Evolutionary conservation across 1,140 invertebrate species (phyloP).

Genomic region (Steinernema feltiae): DNA sequence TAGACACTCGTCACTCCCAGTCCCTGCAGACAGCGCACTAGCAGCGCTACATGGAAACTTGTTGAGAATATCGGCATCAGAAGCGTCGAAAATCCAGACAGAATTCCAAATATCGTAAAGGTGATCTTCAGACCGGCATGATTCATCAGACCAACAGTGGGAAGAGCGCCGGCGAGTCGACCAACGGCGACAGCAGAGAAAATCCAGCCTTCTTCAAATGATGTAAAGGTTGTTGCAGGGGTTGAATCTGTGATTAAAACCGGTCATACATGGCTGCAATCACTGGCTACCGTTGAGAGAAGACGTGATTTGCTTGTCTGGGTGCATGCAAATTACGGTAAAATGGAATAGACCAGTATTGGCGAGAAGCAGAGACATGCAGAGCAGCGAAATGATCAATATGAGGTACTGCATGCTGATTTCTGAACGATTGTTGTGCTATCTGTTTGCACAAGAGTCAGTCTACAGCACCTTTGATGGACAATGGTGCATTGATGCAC

Average conservation of each 20-base stretch:
- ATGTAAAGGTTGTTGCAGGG: neutral
- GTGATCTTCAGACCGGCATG: neutral
- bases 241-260: neutral
- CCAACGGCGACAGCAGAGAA: neutral
- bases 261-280: neutral
- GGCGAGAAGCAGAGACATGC: neutral
- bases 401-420: neutral
- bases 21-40: neutral
- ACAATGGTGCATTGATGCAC: no score
- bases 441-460: no score
- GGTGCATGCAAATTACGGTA: neutral
- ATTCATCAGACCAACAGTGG: neutral
- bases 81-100: neutral
- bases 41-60: neutral
- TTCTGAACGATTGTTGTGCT: no score
- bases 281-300: neutral
- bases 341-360: neutral
- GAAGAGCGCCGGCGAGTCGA: neutral
- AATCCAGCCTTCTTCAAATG: neutral
- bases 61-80: neutral
- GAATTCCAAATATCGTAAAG: neutral
- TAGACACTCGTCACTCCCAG: neutral
- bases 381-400: neutral
- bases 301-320: neutral
- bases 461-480: no score